Percentiles rank a stretch among this genome's conserved stretches.
phyloP scores from a whole-genome alignment of 2,797 vertebrate species.

The Glossophaga mutica region DNA sequence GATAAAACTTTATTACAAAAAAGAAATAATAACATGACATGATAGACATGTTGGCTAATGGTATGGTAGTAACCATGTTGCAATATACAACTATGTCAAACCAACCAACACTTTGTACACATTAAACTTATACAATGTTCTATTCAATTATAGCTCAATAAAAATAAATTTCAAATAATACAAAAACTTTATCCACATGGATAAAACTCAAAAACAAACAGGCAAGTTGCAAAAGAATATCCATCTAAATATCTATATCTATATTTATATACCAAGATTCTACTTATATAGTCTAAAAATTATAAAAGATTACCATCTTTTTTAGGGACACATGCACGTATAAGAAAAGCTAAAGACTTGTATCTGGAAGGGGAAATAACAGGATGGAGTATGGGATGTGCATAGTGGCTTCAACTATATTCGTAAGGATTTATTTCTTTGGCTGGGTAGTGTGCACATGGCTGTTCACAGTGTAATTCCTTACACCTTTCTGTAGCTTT shows the following conservation, averaged over 20 bases:
- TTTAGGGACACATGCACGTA: neutral
- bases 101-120: neutral
- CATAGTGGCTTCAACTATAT: neutral
- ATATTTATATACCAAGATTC: neutral
- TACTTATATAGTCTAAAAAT: neutral
- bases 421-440: neutral
- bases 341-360: neutral
- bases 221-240: neutral
- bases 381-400: accelerated
- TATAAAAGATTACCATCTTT: neutral
- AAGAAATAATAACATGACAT: neutral
- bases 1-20: neutral
- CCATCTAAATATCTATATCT: neutral
- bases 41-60: neutral
- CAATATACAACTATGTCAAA: neutral
- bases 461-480: neutral
- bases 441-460: neutral
- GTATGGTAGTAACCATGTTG: neutral
- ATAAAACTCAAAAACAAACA: neutral
- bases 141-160: neutral
- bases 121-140: neutral
- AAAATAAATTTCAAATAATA: neutral
- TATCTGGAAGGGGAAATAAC: neutral
- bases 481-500: neutral
- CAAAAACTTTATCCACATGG: neutral